Evolutionary conservation across 2,113 vertebrate species (phyloP), one percentile per base, ranked within the genome.

Genomic region (Tetrax tetrax): DNA sequence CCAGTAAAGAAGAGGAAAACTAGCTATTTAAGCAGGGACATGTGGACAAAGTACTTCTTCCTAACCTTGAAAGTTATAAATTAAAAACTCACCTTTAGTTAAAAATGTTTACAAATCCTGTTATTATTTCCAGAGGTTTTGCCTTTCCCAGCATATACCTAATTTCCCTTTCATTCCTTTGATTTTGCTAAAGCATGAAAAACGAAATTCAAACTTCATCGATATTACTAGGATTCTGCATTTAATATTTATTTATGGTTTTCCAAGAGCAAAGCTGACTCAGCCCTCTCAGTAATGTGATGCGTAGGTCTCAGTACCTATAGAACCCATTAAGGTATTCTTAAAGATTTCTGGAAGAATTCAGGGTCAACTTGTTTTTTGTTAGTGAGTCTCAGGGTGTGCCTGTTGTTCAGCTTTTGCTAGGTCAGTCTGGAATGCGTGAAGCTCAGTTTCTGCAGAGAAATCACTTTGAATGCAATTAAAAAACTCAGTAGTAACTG

Each of bases 391-490:
- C 61, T 81, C 37, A 98, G 96, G 41, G 75, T 98, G 71, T 59
- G 31, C 72, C 92, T 97, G 23, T 78, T 98, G 81, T 96, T 90
- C 50, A 97, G 93, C 50, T 98, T 98, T 93, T 97, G 92, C 84
- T 96, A 86, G 57, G 28, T 50, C 53, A 94, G 85, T 69, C 81
- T 98, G 60, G 92, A 97, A 85, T 87, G 61, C 24, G 27, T 97
- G 79, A 98, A 98, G 93, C 86, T 98, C 54, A 98, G 28, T 95
- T 98, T 98, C 96, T 98, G 96, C 64, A 96, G 94, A 92, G 61
- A 90, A 78, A 33, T 97, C 50, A 96, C 85, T 50, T 48, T 54
- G 71, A 76, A 96, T 91, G 91, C 76, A 33, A 87, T 94, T 93
- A 53, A 95, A 94, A 98, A 96, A 48, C 81, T 97, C 54, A 96